Percentiles rank a stretch among this genome's conserved stretches.
phyloP scores from a whole-genome alignment of 2,888 invertebrate genomes.

The Parasteatoda lunata region DNA sequence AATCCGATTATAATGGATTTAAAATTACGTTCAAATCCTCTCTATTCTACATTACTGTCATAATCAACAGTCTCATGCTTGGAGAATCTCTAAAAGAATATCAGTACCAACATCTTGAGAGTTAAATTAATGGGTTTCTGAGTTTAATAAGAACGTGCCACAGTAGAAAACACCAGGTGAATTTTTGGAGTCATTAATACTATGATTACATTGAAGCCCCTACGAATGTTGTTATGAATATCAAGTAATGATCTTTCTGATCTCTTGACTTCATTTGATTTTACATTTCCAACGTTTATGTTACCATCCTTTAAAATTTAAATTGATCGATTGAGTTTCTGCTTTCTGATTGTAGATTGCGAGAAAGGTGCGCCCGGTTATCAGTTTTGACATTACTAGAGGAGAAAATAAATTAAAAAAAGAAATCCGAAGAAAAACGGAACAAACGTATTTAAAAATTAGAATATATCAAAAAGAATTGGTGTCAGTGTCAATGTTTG shows the following conservation, averaged over 20 bases:
- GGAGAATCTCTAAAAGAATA: neutral
- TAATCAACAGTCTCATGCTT: conserved; percentile 6
- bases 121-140: conserved; percentile 7
- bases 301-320: neutral
- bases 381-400: too few relatives aligned
- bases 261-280: neutral
- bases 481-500: too few relatives aligned
- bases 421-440: too few relatives aligned
- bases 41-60: neutral
- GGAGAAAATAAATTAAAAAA: too few relatives aligned
- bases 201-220: neutral
- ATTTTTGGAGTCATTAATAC: conserved; percentile 4
- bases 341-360: neutral
- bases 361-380: neutral
- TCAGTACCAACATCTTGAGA: neutral
- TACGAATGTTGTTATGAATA: conserved; percentile 19
- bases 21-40: conserved; percentile 26
- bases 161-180: neutral
- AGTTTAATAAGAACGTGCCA: conserved; percentile 2
- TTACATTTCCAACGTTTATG: neutral
- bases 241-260: neutral
- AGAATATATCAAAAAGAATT: too few relatives aligned
- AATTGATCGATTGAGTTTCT: neutral
- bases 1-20: conserved; percentile 42
- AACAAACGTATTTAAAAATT: too few relatives aligned